These are phyloP conservation scores for Carassius gibelio DNA, from an alignment of 2,113 vertebrate species.

Conservation along the genomic window DNA sequence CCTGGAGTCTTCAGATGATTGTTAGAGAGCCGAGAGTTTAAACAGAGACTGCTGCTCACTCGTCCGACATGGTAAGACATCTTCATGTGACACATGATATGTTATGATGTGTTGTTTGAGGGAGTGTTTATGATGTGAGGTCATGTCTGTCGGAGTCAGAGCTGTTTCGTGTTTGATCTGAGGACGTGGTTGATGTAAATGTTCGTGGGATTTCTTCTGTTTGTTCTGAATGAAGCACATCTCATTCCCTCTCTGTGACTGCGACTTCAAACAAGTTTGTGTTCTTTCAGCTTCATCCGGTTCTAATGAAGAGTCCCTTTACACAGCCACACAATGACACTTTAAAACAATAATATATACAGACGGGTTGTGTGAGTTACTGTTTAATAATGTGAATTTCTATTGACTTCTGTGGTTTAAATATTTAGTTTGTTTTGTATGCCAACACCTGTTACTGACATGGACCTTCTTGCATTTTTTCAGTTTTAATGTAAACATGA, in stretches of 20 bases:
- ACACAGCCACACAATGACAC: neutral
- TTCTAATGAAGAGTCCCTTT: neutral
- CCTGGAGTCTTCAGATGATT: conserved; percentile 13
- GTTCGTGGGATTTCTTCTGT: neutral
- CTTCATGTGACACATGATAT: too few species aligned
- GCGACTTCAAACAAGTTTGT: conserved; percentile 23
- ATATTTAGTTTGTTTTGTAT: neutral
- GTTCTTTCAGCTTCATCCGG: neutral
- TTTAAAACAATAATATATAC: neutral
- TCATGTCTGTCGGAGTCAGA: neutral
- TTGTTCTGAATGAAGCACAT: neutral
- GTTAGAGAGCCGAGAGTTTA: neutral
- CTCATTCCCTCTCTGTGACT: neutral
- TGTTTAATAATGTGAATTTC: neutral
- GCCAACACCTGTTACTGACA: neutral
- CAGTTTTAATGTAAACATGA: neutral
- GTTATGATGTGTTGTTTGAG: neutral
- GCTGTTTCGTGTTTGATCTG: neutral
- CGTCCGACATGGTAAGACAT: conserved; percentile 32
- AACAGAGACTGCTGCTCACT: neutral
- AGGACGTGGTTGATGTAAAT: neutral
- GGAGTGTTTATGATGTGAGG: neutral
- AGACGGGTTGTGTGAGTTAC: neutral
- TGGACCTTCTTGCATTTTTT: neutral
- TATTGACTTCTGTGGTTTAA: neutral